These are phyloP conservation scores for Neosalanx taihuensis DNA, from an alignment of 2,797 vertebrate species.

Conservation along the genomic window DNA sequence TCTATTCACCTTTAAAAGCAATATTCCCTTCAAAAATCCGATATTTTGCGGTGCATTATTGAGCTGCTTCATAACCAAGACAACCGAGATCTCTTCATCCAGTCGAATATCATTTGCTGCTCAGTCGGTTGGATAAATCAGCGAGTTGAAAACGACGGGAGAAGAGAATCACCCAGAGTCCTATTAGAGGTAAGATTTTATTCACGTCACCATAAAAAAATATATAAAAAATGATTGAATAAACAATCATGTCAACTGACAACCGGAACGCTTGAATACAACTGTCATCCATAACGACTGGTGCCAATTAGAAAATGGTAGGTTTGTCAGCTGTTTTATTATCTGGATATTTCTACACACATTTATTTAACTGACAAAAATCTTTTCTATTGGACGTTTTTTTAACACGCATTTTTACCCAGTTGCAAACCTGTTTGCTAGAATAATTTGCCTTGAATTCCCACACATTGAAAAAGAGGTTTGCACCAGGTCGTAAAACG, in stretches of 20 bases:
- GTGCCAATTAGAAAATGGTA: neutral
- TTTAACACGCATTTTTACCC: neutral
- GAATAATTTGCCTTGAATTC: neutral
- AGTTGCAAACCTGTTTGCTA: constrained; percentile 6
- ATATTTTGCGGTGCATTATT: neutral
- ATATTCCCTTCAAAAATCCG: too few relatives aligned
- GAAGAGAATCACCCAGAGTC: neutral
- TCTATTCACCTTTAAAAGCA: too few relatives aligned
- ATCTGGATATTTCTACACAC: neutral
- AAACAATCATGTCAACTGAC: neutral
- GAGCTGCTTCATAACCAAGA: neutral
- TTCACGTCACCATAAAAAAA: neutral
- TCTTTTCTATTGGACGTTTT: neutral
- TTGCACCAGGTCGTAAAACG: neutral
- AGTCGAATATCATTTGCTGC: neutral
- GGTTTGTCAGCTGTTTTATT: too few relatives aligned
- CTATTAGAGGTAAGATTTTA: constrained; percentile 3
- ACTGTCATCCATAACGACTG: constrained; percentile 3
- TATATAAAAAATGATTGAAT: neutral
- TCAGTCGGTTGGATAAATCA: neutral
- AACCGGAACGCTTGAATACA: constrained; percentile 1
- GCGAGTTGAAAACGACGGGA: neutral
- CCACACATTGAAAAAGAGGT: neutral
- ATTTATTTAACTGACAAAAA: neutral
- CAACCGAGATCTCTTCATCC: neutral